Base-by-base conservation (phyloP, 2,113 vertebrate species). In the Datnioides undecimradiatus region DNA sequence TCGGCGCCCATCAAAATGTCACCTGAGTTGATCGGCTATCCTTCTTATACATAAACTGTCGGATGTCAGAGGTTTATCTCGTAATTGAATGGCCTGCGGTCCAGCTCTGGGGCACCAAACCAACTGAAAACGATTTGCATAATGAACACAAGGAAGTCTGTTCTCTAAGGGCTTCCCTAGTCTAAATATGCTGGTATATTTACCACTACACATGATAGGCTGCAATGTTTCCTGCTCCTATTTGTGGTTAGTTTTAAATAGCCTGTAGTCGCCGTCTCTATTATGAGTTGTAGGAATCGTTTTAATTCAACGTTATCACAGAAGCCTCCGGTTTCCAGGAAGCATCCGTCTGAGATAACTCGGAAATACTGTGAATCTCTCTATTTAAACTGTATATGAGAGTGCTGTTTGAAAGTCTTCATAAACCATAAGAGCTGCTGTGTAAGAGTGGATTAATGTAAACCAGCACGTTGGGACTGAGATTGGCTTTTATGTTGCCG, bases 71-170 rank as follows among this genome's bases (percentile, higher is more conserved):
- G 74, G 62, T 83, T 87, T 64, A 75, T 83, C 73, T 84, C 74
- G 70, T 77, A 66, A 85, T 45, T 67, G 59, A 54, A 19, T 29
- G 13, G 40, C 74, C 66, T 43, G 54, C 75, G 75, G 62, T 58
- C 67, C 43, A n/a, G 86, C 80, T 78, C 40, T 64, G 21, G 74
- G 76, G 65, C 72, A 64, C 41, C 74, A 60, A 69, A 66, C 64
- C 74, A 78, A 83, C 3, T 19, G 59, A 73, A 78, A 71, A 72
- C 13, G 1, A 81, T 84, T 89, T 88, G 83, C 79, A 85, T 85
- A 62, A 67, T 58, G 23, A 81, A 91, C 75, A 87, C 29, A 36
- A 66, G 74, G 48, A 80, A 46, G 73, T 17, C 68, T 62, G 86
- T 86, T 78, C 66, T 80, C 25, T 65, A 0, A 36, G 86, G 78